phyloP scores from a whole-genome alignment of 2,888 invertebrate genomes.

The Nematopogon swammerdamellus region DNA sequence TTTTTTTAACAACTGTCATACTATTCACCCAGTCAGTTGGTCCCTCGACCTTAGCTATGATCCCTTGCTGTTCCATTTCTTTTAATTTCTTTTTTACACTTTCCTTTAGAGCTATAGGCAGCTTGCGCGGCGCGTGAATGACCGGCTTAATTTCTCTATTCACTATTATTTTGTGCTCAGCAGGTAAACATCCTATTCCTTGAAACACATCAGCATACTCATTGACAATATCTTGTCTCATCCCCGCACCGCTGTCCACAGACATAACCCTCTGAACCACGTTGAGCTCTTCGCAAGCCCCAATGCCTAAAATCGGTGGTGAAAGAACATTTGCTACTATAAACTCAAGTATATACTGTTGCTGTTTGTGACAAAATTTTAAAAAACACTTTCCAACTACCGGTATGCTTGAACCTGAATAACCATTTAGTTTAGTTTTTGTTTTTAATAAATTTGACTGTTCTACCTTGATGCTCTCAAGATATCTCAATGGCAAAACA shows the following conservation, averaged over 20 bases:
- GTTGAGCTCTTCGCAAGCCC: slow-evolving; percentile 11
- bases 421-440: background rate
- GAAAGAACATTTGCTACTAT: background rate
- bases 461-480: slow-evolving; percentile 1
- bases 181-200: slow-evolving; percentile 10
- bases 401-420: background rate
- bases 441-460: background rate
- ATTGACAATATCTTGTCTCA: slow-evolving; percentile 2
- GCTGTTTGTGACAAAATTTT: slow-evolving; percentile 1
- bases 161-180: slow-evolving; percentile 10
- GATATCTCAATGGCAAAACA: slow-evolving; percentile 1
- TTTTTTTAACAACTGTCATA: slow-evolving; percentile 15
- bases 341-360: background rate
- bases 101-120: slow-evolving; percentile 5
- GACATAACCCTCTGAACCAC: slow-evolving; percentile 8
- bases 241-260: background rate
- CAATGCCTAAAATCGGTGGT: background rate
- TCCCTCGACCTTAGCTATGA: slow-evolving; percentile 8
- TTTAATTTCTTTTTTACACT: slow-evolving; percentile 7
- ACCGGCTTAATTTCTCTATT: slow-evolving; percentile 8
- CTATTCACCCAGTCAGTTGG: slow-evolving; percentile 15
- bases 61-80: slow-evolving; percentile 6
- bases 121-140: slow-evolving; percentile 8
- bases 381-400: slow-evolving; percentile 3
- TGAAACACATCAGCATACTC: slow-evolving; percentile 8